Conservation (phyloP, 2,888 invertebrate genomes). For the Tenthredo amoena region DNA sequence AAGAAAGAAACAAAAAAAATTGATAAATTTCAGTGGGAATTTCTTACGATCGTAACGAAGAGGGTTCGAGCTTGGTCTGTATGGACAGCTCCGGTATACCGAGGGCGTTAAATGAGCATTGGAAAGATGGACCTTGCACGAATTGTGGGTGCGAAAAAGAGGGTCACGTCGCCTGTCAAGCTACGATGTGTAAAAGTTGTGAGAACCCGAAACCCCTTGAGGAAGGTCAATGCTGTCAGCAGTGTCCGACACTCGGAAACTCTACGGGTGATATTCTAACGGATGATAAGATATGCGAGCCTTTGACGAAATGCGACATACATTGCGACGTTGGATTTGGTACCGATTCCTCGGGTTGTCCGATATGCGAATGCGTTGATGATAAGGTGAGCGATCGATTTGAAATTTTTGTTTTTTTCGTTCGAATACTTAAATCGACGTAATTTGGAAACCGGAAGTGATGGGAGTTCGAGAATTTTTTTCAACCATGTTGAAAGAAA, state of each 20-base stretch:
- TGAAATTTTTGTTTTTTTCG: no score
- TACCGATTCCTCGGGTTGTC: slow-evolving; percentile 61
- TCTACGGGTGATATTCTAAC: slow-evolving; percentile 51
- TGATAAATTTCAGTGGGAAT: slow-evolving; percentile 63
- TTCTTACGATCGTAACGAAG: slow-evolving; percentile 63
- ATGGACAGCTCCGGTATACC: slow-evolving; percentile 61
- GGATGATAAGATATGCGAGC: slow-evolving; percentile 54
- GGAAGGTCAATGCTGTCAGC: slow-evolving; percentile 72
- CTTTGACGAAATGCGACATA: slow-evolving; percentile 64
- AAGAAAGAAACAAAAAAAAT: neutral
- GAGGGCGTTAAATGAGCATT: slow-evolving; percentile 65
- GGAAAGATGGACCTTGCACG: slow-evolving; percentile 66
- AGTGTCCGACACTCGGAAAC: slow-evolving; percentile 64
- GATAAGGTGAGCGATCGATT: slow-evolving; percentile 55
- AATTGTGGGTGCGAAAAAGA: slow-evolving; percentile 70
- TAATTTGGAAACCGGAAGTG: no score
- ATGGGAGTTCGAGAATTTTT: no score
- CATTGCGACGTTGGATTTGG: slow-evolving; percentile 66
- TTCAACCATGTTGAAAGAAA: no score
- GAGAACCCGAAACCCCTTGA: slow-evolving; percentile 65
- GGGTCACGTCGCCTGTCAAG: slow-evolving; percentile 66
- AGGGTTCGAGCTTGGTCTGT: slow-evolving; percentile 60
- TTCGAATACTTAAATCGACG: no score
- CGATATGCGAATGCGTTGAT: slow-evolving; percentile 67
- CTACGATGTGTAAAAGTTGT: slow-evolving; percentile 72